Evolutionary conservation across 2,113 vertebrate genomes (phyloP).

Genomic region (Pteronura brasiliensis): DNA sequence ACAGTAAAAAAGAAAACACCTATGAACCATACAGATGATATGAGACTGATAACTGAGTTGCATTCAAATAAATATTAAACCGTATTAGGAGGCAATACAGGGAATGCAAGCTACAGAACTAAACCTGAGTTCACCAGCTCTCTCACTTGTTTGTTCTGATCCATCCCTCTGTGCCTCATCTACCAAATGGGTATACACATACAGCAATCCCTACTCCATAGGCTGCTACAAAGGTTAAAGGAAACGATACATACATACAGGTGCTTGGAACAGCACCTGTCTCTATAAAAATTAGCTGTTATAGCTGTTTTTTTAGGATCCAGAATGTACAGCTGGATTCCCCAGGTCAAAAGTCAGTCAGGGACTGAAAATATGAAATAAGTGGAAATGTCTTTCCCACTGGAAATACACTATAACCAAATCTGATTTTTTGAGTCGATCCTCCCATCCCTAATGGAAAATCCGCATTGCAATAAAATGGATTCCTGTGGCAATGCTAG

Average conservation of each 20-base stretch:
- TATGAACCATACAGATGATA: too few relatives aligned
- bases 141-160: neutral
- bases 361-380: conserved; percentile 14
- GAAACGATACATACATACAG: neutral
- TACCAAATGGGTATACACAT: neutral
- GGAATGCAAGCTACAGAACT: neutral
- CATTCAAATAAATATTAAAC: neutral
- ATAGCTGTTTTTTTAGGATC: neutral
- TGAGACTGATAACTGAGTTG: neutral
- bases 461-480: neutral
- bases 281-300: neutral
- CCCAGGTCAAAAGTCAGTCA: neutral
- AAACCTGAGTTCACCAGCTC: neutral
- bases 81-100: neutral
- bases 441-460: neutral
- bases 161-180: neutral
- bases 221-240: neutral
- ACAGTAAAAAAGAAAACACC: neutral
- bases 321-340: neutral
- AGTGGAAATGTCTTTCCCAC: neutral
- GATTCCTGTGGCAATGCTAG: conserved; percentile 6
- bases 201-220: neutral
- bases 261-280: neutral
- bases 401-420: neutral
- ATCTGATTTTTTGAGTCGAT: neutral